Evolutionary conservation across 1,140 invertebrate species (phyloP), one percentile per base, ranked within the genome.

Genomic region (Melanaphis sacchari): DNA sequence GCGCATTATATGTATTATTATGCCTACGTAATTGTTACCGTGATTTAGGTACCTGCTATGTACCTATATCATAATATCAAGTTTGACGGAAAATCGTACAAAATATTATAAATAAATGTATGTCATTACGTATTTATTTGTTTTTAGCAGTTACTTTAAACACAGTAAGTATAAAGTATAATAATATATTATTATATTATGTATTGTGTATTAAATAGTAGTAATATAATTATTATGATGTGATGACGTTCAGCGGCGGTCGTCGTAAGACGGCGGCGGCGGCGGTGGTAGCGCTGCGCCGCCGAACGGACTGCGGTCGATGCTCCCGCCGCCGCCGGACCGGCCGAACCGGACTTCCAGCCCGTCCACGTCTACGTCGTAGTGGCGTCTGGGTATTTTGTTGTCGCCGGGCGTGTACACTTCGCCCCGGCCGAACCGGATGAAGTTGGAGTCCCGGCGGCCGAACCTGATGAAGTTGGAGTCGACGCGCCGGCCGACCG

Each of bases 341-440:
- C 91, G 76, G 24, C 91, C 91, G 76, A 93, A 93, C 91, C 91
- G 41, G 5, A 93, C 91, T 54, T 93, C 91, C 81, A 93, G 36
- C 43, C 91, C 91, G 46, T 93, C 91, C 46, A 93, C 91, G 46
- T 93, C 81, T 81, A 93, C 91, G 46, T 93, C 91, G 36, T 52
- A 85, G 81, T 93, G 36, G 43, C 91, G 81, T 9, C 91, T 46
- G 43, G 91, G 91, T 38, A 93, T 93, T 38, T 52, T 93, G 81
- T 93, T 93, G 81, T 93, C 91, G 46, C 76, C 76, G 43, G 91
- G 91, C 49, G 91, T 52, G 91, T 93, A 93, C 91, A 93, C 93
- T 9, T 91, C 93, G 2, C 94, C 94, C 24, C 94, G 93, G 2
- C 94, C 94, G 40, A 94, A 94, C 49, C 95, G 93, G 41, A 94